phyloP scores from a whole-genome alignment of 1,140 invertebrate genomes.

The Drosophila sucinea region DNA sequence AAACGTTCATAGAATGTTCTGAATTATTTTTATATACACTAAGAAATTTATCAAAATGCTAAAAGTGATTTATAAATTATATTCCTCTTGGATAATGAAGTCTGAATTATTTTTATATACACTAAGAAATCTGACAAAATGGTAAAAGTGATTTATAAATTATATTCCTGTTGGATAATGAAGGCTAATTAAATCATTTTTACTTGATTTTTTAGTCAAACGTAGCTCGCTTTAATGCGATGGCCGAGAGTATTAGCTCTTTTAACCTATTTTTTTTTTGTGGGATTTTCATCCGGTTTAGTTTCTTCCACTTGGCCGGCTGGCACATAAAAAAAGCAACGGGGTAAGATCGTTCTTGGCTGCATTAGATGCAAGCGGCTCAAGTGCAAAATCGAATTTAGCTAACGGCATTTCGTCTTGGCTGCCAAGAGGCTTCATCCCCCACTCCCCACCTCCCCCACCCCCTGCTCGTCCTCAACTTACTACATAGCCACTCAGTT shows the following conservation, averaged over 20 bases:
- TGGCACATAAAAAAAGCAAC: constrained; percentile 25
- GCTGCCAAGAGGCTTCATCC: constrained; percentile 55
- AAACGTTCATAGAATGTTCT: not conserved
- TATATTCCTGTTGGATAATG: too few relatives aligned
- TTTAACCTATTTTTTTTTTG: constrained; percentile 51
- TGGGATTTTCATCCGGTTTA: constrained; percentile 41
- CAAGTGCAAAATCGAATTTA: constrained; percentile 80
- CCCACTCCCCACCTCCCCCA: not conserved
- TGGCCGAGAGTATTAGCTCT: constrained; percentile 41
- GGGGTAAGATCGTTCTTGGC: constrained; percentile 55
- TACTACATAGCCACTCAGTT: not conserved
- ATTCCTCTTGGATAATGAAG: too few relatives aligned
- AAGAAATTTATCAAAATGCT: too few relatives aligned
- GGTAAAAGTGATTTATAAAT: too few relatives aligned
- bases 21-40: too few relatives aligned
- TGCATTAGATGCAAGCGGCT: constrained; percentile 76
- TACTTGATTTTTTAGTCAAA: not conserved
- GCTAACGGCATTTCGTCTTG: constrained; percentile 74
- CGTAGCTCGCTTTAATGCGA: constrained; percentile 15
- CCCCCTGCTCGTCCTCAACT: constrained; percentile 15
- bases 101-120: too few relatives aligned
- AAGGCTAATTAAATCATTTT: too few relatives aligned
- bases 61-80: too few relatives aligned
- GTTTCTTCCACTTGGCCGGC: constrained; percentile 54
- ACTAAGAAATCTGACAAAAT: too few relatives aligned